phyloP scores from a whole-genome alignment of 2,888 invertebrate genomes.

The Aricia artaxerxes region DNA sequence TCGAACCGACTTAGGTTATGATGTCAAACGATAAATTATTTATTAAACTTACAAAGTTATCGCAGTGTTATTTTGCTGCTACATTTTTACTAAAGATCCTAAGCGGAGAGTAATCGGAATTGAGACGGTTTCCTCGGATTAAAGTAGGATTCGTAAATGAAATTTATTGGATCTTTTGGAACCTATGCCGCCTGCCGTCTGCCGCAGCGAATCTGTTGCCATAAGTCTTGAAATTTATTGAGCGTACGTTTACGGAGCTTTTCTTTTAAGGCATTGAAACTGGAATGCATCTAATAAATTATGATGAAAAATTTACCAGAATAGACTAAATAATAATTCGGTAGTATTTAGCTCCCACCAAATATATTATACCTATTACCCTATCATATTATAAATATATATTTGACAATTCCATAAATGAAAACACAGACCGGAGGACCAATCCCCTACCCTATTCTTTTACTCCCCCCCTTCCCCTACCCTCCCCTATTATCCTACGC shows the following conservation, averaged over 20 bases:
- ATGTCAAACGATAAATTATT: slow-evolving; percentile 27
- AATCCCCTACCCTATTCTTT: no score
- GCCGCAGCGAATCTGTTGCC: not conserved
- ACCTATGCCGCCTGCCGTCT: not conserved
- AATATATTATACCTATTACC: not conserved
- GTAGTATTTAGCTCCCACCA: no score
- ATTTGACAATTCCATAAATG: not conserved
- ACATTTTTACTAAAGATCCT: not conserved
- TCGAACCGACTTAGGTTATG: slow-evolving; percentile 32
- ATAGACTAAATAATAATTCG: no score
- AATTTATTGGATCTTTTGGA: slow-evolving; percentile 12
- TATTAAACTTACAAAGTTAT: not conserved
- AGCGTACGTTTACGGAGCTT: not conserved
- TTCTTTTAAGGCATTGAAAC: not conserved
- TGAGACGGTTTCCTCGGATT: not conserved
- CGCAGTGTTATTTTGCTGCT: not conserved
- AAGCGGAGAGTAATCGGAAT: not conserved
- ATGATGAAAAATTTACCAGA: no score
- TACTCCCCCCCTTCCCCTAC: no score
- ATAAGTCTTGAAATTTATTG: slow-evolving; percentile 10
- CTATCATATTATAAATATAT: not conserved
- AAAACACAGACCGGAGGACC: not conserved
- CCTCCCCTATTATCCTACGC: no score
- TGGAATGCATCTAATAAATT: not conserved
- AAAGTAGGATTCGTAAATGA: not conserved